phyloP scores from a whole-genome alignment of 1,140 invertebrate genomes.

The Asbolus verrucosus region DNA sequence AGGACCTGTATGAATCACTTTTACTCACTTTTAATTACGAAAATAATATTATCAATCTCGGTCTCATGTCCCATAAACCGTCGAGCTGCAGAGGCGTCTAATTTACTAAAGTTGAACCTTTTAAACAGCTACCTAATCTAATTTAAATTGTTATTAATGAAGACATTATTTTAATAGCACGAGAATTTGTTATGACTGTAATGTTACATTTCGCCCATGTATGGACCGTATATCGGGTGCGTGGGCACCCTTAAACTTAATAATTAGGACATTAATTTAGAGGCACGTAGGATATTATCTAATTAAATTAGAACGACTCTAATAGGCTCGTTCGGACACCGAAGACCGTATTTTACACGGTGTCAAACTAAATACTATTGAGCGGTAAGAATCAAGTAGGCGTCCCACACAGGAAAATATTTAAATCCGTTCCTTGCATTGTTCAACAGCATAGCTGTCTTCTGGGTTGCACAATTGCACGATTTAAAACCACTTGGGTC shows the following conservation, averaged over 20 bases:
- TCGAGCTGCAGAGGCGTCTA: constrained; percentile 14
- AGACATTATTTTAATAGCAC: constrained; percentile 30
- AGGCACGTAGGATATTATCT: constrained; percentile 27
- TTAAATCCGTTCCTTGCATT: constrained; percentile 11
- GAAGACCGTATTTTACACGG: constrained; percentile 20
- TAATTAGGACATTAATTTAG: constrained; percentile 26
- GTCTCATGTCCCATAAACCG: no score
- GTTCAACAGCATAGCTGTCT: not conserved
- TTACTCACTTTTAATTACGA: constrained; percentile 20
- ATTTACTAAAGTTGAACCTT: not conserved
- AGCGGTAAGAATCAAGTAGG: constrained; percentile 1
- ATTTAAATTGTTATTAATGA: constrained; percentile 38
- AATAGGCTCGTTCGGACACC: constrained; percentile 17
- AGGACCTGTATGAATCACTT: no score
- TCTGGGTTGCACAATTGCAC: constrained; percentile 1
- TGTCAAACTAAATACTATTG: not conserved
- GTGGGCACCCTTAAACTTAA: constrained; percentile 19
- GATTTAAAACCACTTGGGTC: not conserved
- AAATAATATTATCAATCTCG: no score
- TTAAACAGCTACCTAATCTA: constrained; percentile 13
- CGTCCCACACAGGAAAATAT: not conserved
- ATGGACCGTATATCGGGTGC: constrained; percentile 1
- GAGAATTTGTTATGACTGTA: constrained; percentile 5
- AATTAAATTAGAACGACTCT: constrained; percentile 31
- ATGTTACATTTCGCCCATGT: constrained; percentile 9